These are phyloP conservation scores for Trinorchestia longiramus DNA, from an alignment of 1,140 invertebrate species.

Conservation along the genomic window DNA sequence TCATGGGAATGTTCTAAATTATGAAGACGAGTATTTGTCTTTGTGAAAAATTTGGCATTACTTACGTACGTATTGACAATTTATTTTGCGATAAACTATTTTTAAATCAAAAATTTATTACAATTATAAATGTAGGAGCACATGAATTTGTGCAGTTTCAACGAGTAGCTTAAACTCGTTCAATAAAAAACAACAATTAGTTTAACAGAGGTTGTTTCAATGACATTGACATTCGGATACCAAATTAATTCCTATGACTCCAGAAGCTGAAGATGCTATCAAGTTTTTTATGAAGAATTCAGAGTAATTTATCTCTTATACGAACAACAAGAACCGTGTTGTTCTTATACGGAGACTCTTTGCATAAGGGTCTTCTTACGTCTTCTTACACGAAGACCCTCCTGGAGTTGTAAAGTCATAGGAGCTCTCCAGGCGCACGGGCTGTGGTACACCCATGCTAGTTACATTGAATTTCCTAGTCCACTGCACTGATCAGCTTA, in stretches of 20 bases:
- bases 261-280: background rate
- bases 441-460: too few relatives aligned
- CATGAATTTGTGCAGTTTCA: background rate
- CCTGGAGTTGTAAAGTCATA: background rate
- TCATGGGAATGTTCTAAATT: background rate
- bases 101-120: background rate
- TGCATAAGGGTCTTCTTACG: too few relatives aligned
- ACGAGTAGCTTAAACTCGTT: background rate
- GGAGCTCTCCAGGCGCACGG: too few relatives aligned
- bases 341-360: too few relatives aligned
- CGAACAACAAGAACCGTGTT: too few relatives aligned
- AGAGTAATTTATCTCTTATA: too few relatives aligned
- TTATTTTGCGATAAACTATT: background rate
- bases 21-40: background rate
- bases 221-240: background rate
- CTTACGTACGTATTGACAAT: background rate
- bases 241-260: background rate
- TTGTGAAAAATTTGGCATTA: background rate
- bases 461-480: background rate
- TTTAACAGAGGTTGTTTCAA: background rate
- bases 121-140: background rate
- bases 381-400: background rate
- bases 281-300: background rate
- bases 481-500: background rate
- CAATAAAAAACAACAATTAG: background rate